A percentile compares a stretch with the other conserved stretches of the same genome.
Conservation (phyloP, 2,888 invertebrate species). For the Mycogona germanica region DNA sequence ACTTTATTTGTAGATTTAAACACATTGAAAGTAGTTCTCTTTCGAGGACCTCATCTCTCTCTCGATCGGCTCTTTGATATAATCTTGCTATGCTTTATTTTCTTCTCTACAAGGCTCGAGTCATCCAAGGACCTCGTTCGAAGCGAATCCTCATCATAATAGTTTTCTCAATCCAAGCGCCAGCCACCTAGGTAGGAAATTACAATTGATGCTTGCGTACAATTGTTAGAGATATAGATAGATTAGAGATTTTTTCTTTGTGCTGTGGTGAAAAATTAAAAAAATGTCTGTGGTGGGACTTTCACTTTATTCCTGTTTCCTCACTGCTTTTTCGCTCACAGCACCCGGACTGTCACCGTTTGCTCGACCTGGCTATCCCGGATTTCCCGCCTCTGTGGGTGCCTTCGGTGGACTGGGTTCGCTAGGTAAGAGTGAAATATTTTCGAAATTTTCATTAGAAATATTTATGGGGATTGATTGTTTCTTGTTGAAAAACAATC, state of each 20-base stretch:
- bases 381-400: conserved; percentile 21
- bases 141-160: conserved; percentile 23
- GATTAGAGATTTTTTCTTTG: not conserved
- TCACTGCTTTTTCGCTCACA: not conserved
- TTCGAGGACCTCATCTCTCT: not conserved
- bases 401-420: conserved; percentile 24
- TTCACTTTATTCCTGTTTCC: not conserved
- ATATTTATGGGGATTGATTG: too few relatives aligned
- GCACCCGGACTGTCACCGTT: conserved; percentile 24
- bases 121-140: conserved; percentile 24
- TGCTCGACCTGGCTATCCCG: conserved; percentile 24
- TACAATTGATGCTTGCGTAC: not conserved
- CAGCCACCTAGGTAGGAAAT: conserved; percentile 22
- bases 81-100: not conserved
- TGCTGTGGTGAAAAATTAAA: not conserved
- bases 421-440: conserved; percentile 23
- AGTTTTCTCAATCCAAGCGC: conserved; percentile 24
- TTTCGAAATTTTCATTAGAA: too few relatives aligned
- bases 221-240: not conserved
- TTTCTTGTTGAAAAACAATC: too few relatives aligned
- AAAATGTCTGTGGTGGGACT: not conserved
- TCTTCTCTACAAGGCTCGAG: conserved; percentile 20
- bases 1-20: not conserved
- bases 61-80: not conserved
- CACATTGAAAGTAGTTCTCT: not conserved